phyloP scores from a whole-genome alignment of 2,888 invertebrate genomes.

The Patella ulyssiponensis region DNA sequence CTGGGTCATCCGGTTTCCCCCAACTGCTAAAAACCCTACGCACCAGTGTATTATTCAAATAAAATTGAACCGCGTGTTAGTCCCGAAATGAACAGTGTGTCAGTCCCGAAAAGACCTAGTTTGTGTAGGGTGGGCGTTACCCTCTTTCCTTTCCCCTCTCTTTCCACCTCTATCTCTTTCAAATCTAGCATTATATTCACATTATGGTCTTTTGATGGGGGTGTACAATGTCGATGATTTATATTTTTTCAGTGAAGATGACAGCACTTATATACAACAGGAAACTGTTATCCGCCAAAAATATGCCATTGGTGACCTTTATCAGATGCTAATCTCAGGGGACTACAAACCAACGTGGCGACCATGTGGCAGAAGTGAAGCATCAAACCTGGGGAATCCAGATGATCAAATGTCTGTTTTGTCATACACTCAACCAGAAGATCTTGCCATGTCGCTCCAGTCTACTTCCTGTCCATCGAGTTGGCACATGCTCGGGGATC shows the following conservation, averaged over 20 bases:
- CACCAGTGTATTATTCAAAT: too few relatives aligned
- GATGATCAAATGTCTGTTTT: background rate
- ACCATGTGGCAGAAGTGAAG: background rate
- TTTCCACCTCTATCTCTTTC: background rate
- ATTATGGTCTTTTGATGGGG: background rate
- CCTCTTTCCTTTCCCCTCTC: too few relatives aligned
- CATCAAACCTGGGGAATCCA: background rate
- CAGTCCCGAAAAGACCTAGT: too few relatives aligned
- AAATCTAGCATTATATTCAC: background rate
- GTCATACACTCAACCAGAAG: constrained; percentile 27
- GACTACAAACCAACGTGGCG: background rate
- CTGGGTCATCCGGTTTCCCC: too few relatives aligned
- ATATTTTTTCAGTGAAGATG: constrained; percentile 53
- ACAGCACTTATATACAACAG: constrained; percentile 62
- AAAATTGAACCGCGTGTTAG: too few relatives aligned
- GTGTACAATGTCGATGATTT: too few relatives aligned
- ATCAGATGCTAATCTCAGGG: background rate
- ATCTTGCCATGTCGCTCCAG: constrained; percentile 37
- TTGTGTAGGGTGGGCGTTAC: too few relatives aligned
- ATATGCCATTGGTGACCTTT: constrained; percentile 52
- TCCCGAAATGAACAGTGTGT: too few relatives aligned
- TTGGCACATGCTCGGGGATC: constrained; percentile 57
- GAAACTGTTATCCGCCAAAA: constrained; percentile 50
- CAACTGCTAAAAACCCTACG: too few relatives aligned
- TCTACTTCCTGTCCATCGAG: constrained; percentile 53